A percentile compares a stretch with the other conserved stretches of the same genome.
Evolutionary conservation across 2,113 vertebrate genomes (phyloP).

Genomic region (human): DNA sequence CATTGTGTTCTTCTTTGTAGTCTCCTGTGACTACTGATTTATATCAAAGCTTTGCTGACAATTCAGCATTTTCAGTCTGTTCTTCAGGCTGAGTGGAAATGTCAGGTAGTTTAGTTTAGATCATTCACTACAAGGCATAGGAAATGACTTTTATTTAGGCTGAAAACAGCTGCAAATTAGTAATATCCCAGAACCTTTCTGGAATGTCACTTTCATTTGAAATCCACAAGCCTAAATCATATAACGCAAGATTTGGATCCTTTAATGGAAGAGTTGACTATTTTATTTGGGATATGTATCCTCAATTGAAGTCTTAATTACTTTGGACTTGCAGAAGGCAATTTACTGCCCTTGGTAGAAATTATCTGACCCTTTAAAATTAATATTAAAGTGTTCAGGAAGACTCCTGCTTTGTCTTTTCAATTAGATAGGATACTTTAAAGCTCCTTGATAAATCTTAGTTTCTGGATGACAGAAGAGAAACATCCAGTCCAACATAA

Average conservation of each 20-base stretch:
- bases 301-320: slow-evolving; percentile 48
- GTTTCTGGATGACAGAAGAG: not conserved
- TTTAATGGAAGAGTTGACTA: not conserved
- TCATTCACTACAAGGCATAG: slow-evolving; percentile 69
- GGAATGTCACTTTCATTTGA: slow-evolving; percentile 60
- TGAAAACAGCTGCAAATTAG: slow-evolving; percentile 60
- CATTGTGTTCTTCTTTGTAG: slow-evolving; percentile 62
- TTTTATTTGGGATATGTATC: slow-evolving; percentile 26
- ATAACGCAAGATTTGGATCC: slow-evolving; percentile 32
- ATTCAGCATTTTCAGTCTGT: slow-evolving; percentile 72
- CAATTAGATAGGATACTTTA: not conserved
- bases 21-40: slow-evolving; percentile 75
- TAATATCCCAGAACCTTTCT: slow-evolving; percentile 7
- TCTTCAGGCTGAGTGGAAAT: slow-evolving; percentile 73
- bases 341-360: slow-evolving; percentile 21
- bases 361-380: slow-evolving; percentile 19
- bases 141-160: slow-evolving; percentile 64
- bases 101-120: slow-evolving; percentile 70
- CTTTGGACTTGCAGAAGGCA: not conserved
- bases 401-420: slow-evolving; percentile 25
- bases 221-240: slow-evolving; percentile 23
- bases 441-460: not conserved
- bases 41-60: slow-evolving; percentile 78
- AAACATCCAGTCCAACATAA: not conserved
- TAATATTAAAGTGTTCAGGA: slow-evolving; percentile 30